Base-by-base conservation (phyloP, 2,888 invertebrate species). In the Drosophila percnosoma region DNA sequence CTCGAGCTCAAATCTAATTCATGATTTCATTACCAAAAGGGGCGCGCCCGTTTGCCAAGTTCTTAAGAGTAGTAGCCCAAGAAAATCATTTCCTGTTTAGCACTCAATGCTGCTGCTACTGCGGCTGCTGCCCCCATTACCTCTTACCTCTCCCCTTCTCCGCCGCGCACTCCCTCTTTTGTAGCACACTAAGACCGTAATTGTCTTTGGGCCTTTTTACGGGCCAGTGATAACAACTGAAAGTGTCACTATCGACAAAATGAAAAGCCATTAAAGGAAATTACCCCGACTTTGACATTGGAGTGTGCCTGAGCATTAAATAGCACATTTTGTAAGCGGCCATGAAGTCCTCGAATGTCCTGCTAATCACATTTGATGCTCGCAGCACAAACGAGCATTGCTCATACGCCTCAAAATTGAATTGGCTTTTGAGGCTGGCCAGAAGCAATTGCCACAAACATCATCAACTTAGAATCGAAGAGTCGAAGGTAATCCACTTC, bases 51-150 rank as follows among this genome's bases (percentile, higher is more conserved):
- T 62, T 72, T 36, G 67, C 31, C 40, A 31, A 64, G 55, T 52
- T 42, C 48, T 31, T 52, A 24, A 55, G 58, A 45, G 55, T 51
- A 69, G 54, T 70, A 70, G 77, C 75, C 77, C 74, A 74, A 74
- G 87, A 81, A 85, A 86, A 86, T 85, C 85, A 87, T 87, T 87
- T 87, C 86, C 88, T 88, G 88, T 86, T 86, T 88, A 88, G 86
- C 86, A 88, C 88, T 83, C 83, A 75, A 81, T 85, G 79, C 61
- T 73, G 53, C 45, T 45, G 13, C 24, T 24, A 8, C 45, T 38
- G 18, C 38, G 10, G 8, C n/a, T 38, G 38, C 38, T 45, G 4
- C 45, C 24, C 45, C 45, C 24, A 21, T 24, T 15, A 24, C 24
- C 45, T 45, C 27, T 15, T 45, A 45, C 45, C 45, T 45, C 45